These are phyloP conservation scores for Pangasianodon hypophthalmus DNA, from an alignment of 2,113 vertebrate genomes.

Conservation along the genomic window DNA sequence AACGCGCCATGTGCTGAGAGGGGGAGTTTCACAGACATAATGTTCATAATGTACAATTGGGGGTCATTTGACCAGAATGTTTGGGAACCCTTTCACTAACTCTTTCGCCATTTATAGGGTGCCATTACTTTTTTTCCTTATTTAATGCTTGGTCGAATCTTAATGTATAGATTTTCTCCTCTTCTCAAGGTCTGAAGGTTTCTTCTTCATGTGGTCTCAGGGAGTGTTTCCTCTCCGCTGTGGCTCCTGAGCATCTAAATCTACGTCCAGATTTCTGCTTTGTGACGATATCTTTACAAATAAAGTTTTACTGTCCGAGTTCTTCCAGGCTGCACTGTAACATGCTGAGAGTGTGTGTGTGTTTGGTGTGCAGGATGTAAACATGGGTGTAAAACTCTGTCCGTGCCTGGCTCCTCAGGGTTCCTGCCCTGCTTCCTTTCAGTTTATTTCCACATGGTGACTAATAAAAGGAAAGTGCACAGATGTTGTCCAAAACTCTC, in stretches of 20 bases:
- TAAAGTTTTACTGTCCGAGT: not conserved
- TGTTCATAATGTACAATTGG: too few species aligned
- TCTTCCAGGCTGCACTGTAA: not conserved
- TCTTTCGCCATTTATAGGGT: not conserved
- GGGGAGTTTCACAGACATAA: too few species aligned
- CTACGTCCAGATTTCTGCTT: not conserved
- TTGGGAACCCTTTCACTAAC: too few species aligned
- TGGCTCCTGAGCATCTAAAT: not conserved
- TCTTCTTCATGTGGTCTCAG: not conserved
- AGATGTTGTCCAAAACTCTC: constrained; percentile 28
- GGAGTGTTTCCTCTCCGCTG: too few species aligned
- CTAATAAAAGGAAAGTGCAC: constrained; percentile 19
- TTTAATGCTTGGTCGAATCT: not conserved
- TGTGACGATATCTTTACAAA: not conserved
- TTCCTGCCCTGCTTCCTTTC: constrained; percentile 10
- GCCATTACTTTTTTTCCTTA: not conserved
- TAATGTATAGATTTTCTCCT: too few species aligned
- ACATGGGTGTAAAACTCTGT: not conserved
- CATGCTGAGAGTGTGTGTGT: not conserved
- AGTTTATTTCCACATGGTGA: constrained; percentile 28
- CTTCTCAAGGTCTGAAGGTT: not conserved
- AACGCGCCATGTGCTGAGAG: too few species aligned
- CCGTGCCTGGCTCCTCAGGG: constrained; percentile 4
- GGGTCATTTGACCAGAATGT: too few species aligned
- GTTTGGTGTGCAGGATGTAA: not conserved